A percentile compares a stretch with the other conserved stretches of the same genome.
phyloP scores from a whole-genome alignment of 53 echinoderm and acorn worm genomes.

The Crossaster papposus region DNA sequence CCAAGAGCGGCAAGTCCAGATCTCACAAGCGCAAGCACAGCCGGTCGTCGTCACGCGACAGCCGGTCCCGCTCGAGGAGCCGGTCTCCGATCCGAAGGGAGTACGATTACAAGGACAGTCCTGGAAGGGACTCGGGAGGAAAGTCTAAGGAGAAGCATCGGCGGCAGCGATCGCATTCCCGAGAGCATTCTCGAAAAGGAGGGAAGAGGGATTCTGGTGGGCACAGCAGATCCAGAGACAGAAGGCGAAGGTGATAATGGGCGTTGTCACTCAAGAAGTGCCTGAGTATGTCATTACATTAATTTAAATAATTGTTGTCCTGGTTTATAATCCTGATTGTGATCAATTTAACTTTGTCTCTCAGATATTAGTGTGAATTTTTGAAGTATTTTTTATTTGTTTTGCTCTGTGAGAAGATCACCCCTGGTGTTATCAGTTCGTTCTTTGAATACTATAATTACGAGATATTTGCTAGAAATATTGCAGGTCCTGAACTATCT shows the following conservation, averaged over 20 bases:
- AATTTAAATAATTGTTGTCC: background rate
- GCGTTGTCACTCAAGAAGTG: background rate
- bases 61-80: conserved; percentile 68
- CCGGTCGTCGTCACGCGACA: conserved; percentile 67
- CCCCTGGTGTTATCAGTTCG: too few relatives aligned
- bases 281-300: background rate
- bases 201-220: conserved; percentile 66
- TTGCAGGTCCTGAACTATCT: too few relatives aligned
- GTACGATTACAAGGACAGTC: conserved; percentile 46
- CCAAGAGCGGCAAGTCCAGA: conserved; percentile 52
- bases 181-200: conserved; percentile 68
- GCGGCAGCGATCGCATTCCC: conserved; percentile 44
- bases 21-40: conserved; percentile 74
- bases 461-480: too few relatives aligned
- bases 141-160: conserved; percentile 56
- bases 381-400: too few relatives aligned
- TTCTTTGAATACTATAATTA: too few relatives aligned
- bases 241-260: conserved; percentile 45
- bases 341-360: background rate
- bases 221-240: conserved; percentile 35
- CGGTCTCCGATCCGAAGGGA: conserved; percentile 63
- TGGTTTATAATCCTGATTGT: background rate
- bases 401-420: too few relatives aligned
- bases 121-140: conserved; percentile 17
- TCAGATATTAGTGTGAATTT: too few relatives aligned